These are phyloP conservation scores for Cheumatopsyche charites DNA, from an alignment of 1,140 invertebrate species.

Conservation along the genomic window DNA sequence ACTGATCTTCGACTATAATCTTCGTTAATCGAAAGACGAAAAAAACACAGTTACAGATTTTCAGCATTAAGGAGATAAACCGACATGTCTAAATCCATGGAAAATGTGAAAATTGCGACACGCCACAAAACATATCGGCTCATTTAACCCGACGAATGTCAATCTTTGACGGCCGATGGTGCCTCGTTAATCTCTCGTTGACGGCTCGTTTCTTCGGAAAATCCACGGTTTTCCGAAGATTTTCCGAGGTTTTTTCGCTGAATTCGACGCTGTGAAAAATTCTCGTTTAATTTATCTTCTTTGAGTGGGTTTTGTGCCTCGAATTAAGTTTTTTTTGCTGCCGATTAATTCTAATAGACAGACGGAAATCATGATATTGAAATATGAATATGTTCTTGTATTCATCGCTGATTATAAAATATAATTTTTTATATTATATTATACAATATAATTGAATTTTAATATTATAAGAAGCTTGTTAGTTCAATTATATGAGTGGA, in stretches of 20 bases:
- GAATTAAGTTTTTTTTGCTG: not conserved
- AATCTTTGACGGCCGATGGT: slow-evolving; percentile 21
- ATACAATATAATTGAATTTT: not conserved
- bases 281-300: not conserved
- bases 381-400: not conserved
- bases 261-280: not conserved
- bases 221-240: not conserved
- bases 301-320: not conserved
- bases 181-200: slow-evolving; percentile 17
- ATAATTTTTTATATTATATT: not conserved
- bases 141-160: slow-evolving; percentile 14
- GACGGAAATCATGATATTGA: no score
- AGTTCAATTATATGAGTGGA: not conserved
- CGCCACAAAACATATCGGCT: slow-evolving; percentile 10
- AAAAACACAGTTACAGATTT: no score
- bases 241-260: not conserved
- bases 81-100: no score
- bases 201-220: slow-evolving; percentile 1
- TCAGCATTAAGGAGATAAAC: no score
- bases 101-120: no score
- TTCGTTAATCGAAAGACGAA: no score
- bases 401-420: not conserved
- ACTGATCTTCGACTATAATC: no score
- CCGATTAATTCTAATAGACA: no score
- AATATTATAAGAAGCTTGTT: not conserved